Evolutionary conservation across 2,888 invertebrate genomes (phyloP).

Genomic region (Pseudoips prasinana): DNA sequence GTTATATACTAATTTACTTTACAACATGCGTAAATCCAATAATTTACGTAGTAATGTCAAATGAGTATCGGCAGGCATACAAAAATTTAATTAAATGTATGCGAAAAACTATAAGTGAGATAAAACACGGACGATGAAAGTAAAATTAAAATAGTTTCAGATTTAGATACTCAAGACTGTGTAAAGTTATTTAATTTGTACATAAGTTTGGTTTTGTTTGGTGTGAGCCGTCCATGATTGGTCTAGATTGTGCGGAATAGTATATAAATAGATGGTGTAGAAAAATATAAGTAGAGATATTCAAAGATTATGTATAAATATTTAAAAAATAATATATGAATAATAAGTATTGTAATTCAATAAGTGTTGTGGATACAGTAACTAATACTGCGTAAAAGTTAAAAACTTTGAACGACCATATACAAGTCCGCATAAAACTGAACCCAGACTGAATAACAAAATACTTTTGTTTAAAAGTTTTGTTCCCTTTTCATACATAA

Average conservation of each 20-base stretch:
- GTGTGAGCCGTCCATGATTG: conserved; percentile 43
- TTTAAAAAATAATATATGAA: too few species aligned
- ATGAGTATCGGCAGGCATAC: conserved; percentile 94
- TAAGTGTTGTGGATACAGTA: too few species aligned
- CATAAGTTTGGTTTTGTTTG: conserved; percentile 6
- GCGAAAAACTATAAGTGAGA: conserved; percentile 28
- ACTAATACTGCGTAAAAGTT: too few species aligned
- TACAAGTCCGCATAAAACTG: too few species aligned
- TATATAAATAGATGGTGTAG: too few species aligned
- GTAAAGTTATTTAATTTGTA: conserved; percentile 1
- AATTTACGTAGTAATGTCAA: conserved; percentile 96
- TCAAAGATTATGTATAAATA: too few species aligned
- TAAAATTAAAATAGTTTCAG: not conserved
- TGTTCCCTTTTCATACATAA: too few species aligned
- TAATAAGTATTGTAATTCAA: too few species aligned
- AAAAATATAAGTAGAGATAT: too few species aligned
- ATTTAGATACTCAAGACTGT: conserved; percentile 16
- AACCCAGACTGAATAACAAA: too few species aligned
- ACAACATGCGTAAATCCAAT: conserved; percentile 95
- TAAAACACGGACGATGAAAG: not conserved
- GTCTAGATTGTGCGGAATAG: conserved; percentile 1
- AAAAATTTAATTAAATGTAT: conserved; percentile 86
- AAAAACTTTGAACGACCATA: too few species aligned
- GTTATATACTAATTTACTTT: conserved; percentile 91
- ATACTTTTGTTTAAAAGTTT: too few species aligned